These are phyloP conservation scores for Xenops minutus DNA, from an alignment of 2,797 vertebrate genomes.

Conservation along the genomic window DNA sequence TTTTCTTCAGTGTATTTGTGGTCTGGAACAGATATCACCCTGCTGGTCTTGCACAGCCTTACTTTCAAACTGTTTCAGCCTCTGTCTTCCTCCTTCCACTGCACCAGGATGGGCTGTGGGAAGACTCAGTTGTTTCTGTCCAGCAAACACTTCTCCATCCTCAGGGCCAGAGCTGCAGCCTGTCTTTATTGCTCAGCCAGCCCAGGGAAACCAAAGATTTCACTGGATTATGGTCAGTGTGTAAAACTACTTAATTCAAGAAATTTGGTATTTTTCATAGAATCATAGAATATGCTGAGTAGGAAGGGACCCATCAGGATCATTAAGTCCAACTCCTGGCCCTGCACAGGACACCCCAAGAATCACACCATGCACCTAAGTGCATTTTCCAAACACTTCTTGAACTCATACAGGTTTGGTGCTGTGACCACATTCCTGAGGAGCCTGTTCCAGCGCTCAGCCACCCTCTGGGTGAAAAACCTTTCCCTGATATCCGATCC, in stretches of 20 bases:
- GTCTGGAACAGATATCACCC: not conserved
- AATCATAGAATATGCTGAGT: not conserved
- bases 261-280: not conserved
- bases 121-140: not conserved
- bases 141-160: not conserved
- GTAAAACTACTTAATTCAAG: not conserved
- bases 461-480: accelerated
- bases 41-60: not conserved
- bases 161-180: accelerated
- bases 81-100: not conserved
- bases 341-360: not conserved
- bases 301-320: not conserved
- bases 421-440: not conserved
- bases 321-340: not conserved
- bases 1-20: not conserved
- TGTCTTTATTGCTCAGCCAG: not conserved
- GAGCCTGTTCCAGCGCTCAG: not conserved
- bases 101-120: not conserved
- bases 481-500: not conserved
- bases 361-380: not conserved
- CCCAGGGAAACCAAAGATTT: not conserved
- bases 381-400: not conserved
- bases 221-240: not conserved
- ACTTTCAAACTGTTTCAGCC: not conserved
- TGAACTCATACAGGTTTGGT: not conserved